Percentiles rank a stretch among this genome's conserved stretches.
These are phyloP conservation scores for Platypus cylindrus DNA, from an alignment of 2,888 invertebrate species.

Conservation along the genomic window DNA sequence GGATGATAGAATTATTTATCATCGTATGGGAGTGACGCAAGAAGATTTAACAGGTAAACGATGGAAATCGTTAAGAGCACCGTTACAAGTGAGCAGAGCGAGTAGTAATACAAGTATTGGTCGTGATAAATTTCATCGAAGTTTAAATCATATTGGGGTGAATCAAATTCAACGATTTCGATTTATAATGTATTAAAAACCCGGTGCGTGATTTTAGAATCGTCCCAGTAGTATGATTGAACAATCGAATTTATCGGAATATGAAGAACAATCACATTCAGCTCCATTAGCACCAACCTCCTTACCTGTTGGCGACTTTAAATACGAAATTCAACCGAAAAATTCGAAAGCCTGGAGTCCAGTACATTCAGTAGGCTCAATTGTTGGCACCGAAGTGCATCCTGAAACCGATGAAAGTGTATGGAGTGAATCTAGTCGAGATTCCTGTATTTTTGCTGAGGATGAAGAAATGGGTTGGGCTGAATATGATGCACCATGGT, in stretches of 20 bases:
- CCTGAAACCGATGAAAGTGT: conserved; percentile 73
- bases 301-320: conserved; percentile 45
- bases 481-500: conserved; percentile 70
- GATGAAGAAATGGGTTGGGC: conserved; percentile 71
- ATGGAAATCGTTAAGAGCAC: conserved; percentile 70
- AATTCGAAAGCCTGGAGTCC: conserved; percentile 81
- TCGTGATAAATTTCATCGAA: conserved; percentile 40
- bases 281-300: conserved; percentile 58
- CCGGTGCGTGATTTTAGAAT: too few species aligned
- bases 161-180: conserved; percentile 7
- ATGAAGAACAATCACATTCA: conserved; percentile 60
- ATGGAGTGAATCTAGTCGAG: conserved; percentile 54
- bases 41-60: conserved; percentile 75
- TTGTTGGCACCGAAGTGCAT: conserved; percentile 74
- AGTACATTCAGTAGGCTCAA: conserved; percentile 75
- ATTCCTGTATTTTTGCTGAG: conserved; percentile 69
- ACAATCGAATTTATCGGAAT: conserved; percentile 46
- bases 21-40: conserved; percentile 60
- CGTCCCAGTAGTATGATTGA: conserved; percentile 42
- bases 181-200: conserved; percentile 1
- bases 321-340: conserved; percentile 59
- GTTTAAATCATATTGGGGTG: conserved; percentile 48
- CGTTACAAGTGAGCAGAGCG: conserved; percentile 70
- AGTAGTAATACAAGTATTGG: conserved; percentile 61
- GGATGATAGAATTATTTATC: conserved; percentile 69